Evolutionary conservation across 2,888 invertebrate species (phyloP).

Genomic region (Caenorhabditis drosophilae): DNA sequence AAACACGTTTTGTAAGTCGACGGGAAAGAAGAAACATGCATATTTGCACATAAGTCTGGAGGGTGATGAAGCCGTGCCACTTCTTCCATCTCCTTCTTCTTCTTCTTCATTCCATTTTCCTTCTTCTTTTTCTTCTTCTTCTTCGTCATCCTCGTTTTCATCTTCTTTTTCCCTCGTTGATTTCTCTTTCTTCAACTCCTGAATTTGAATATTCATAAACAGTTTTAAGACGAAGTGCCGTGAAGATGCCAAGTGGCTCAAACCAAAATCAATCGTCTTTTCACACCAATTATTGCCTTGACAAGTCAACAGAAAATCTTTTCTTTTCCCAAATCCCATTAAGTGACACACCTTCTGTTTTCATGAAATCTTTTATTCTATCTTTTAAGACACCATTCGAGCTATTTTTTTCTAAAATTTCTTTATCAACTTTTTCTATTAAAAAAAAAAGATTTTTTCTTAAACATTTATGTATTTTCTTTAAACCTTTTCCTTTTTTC

Average conservation of each 20-base stretch:
- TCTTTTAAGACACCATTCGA: background rate
- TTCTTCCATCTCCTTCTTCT: no score
- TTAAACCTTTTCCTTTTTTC: no score
- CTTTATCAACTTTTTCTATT: no score
- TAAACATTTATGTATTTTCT: no score
- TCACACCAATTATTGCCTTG: background rate
- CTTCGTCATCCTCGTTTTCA: conserved; percentile 5
- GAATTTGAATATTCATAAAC: conserved; percentile 39
- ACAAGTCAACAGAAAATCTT: background rate
- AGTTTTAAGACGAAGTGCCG: conserved; percentile 12
- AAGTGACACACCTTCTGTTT: no score
- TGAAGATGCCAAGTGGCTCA: conserved; percentile 5
- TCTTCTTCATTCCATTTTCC: conserved; percentile 3
- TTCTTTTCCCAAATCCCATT: no score
- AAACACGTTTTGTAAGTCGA: background rate
- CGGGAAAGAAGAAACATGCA: no score
- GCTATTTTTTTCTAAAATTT: background rate
- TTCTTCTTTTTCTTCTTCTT: conserved; percentile 3
- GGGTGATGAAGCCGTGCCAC: no score
- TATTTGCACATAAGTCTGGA: no score
- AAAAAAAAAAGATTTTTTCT: no score
- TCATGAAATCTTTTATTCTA: background rate
- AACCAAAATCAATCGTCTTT: conserved; percentile 31
- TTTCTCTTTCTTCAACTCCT: no score
- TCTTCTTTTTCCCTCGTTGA: background rate